A percentile compares a stretch with the other conserved stretches of the same genome.
These are phyloP conservation scores for Eurosta solidaginis DNA, from an alignment of 1,140 invertebrate genomes.

Conservation along the genomic window DNA sequence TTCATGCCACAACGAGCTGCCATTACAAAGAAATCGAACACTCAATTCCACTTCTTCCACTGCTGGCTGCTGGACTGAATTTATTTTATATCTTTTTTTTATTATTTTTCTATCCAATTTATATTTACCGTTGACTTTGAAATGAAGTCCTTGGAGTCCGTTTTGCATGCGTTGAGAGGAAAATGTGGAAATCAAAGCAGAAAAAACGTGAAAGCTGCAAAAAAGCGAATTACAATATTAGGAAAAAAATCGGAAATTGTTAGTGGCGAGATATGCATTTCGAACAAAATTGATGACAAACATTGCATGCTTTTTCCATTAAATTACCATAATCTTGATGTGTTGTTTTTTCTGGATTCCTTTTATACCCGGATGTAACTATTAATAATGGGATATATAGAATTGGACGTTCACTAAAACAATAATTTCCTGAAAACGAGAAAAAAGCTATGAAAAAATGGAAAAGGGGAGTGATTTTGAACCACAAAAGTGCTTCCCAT, in stretches of 20 bases:
- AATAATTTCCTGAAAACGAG: no score
- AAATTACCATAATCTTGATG: conserved; percentile 28
- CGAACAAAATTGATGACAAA: conserved; percentile 28
- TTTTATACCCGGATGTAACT: no score
- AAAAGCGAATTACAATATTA: conserved; percentile 12
- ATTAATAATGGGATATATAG: no score
- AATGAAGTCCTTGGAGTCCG: conserved; percentile 24
- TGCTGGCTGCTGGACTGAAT: background rate
- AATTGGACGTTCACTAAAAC: no score
- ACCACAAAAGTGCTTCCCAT: no score
- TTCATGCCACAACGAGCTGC: conserved; percentile 12
- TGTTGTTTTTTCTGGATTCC: no score
- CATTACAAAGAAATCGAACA: conserved; percentile 1
- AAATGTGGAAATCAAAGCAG: conserved; percentile 12
- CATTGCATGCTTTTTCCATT: conserved; percentile 28
- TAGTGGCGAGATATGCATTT: conserved; percentile 23
- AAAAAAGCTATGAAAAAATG: no score
- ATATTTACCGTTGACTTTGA: conserved; percentile 5
- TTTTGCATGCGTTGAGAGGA: conserved; percentile 1
- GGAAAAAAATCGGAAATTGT: background rate
- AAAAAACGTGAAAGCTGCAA: no score
- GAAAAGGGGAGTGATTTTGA: no score
- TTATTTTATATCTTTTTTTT: background rate
- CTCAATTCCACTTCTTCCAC: background rate
- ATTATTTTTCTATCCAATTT: background rate